phyloP scores from a whole-genome alignment of 1,140 invertebrate genomes.

The Eueides isabella region DNA sequence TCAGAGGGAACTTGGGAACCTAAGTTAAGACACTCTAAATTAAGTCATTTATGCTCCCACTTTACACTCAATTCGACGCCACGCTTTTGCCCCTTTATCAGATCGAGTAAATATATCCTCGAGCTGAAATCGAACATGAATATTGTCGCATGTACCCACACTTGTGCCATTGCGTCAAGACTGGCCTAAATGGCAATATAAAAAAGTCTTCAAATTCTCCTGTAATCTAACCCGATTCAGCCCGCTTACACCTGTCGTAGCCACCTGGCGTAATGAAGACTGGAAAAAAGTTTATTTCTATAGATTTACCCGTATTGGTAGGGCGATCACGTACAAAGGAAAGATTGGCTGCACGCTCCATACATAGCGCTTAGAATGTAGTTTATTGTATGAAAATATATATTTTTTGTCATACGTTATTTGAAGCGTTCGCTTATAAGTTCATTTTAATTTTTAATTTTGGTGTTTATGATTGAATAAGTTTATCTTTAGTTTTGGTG shows the following conservation, averaged over 20 bases:
- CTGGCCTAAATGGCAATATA: neutral
- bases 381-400: neutral
- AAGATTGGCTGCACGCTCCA: conserved; percentile 9
- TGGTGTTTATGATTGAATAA: neutral
- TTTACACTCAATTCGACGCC: too few relatives aligned
- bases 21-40: too few relatives aligned
- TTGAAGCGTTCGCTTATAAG: neutral
- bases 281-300: conserved; percentile 9
- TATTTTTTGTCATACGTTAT: neutral
- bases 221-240: neutral
- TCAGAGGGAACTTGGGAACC: too few relatives aligned
- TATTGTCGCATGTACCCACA: too few relatives aligned
- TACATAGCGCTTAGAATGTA: neutral
- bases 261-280: conserved; percentile 1
- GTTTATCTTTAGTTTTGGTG: too few relatives aligned
- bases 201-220: neutral
- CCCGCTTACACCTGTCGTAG: conserved; percentile 4
- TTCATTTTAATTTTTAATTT: neutral
- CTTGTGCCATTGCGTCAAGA: too few relatives aligned
- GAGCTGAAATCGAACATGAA: too few relatives aligned
- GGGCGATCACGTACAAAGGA: neutral
- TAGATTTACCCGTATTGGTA: conserved; percentile 7
- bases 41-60: too few relatives aligned
- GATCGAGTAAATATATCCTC: too few relatives aligned
- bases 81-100: too few relatives aligned